Base-by-base conservation (phyloP, 2,797 vertebrate species). In the Lophotriccus pileatus region DNA sequence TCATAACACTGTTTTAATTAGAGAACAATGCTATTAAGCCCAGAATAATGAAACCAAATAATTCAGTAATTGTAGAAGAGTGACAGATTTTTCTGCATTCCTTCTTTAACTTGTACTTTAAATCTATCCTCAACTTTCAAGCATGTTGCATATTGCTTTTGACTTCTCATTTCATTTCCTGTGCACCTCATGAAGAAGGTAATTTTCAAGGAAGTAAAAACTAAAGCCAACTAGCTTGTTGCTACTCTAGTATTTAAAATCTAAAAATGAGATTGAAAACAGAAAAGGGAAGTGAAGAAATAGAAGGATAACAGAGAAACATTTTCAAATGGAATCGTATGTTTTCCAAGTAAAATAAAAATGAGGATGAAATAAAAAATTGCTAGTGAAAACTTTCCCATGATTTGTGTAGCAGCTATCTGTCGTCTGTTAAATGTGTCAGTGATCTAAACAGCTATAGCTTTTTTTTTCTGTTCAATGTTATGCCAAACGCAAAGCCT, bases 11-110 rank as follows among this genome's bases (percentile, higher is more conserved):
- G 27, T 63, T 91, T 77, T 88, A 93, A 89, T 87, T 75, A 93
- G 85, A 84, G 5, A 89, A 28, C 36, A 86, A 66, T 66, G 76
- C 37, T 56, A 85, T 85, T 85, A 87, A 91, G 44, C 30, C 34
- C 34, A 75, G 36, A 89, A 80, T 62, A 94, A 91, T 72, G 72
- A 94, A 94, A 93, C 12, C 17, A 86, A 93, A 50, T 89, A 85
- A 81, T 75, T 87, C 58, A 87, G 58, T 72, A 83, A 62, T 14
- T 85, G 49, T 64, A 62, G 28, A 64, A 83, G 39, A 80, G 32
- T 70, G 79, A 60, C 66, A 75, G 58, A 46, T 30, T 89, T 88
- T 78, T 84, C 75, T 68, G 18, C 53, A 75, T 50, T 87, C 58
- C 14, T 89, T 85, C 44, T 70, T 87, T 63, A 78, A 60, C 25